Evolutionary conservation across 2,888 invertebrate species (phyloP), one percentile per base, ranked within the genome.

Genomic region (Pachymerium ferrugineum): DNA sequence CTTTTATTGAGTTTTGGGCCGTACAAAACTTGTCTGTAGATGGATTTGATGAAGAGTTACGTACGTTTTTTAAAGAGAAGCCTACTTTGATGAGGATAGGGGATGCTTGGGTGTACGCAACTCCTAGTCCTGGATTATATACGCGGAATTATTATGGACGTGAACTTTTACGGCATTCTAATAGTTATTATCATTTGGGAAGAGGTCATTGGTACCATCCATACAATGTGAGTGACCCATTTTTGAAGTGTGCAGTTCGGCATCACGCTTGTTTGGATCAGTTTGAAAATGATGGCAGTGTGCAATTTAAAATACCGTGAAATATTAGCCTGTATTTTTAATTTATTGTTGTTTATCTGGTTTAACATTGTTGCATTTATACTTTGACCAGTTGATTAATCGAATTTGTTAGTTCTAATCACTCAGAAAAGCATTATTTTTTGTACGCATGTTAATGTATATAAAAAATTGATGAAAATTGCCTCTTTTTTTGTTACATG

Each of bases 111-210:
- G 78, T 81, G 8, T 76, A 76, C 38, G 78, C 77, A 2, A 79
- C 79, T 31, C 76, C 78, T 28, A 81, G 81, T 75, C 81, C 82
- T 0, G 81, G 81, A 5, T 76, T 78, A 4, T 79, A 79, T 75
- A 78, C 78, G 2, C 73, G 81, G 16, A 80, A 80, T 74, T 76
- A 80, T 42, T 80, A 80, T 70, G 82, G 81, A 1, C 76, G 76
- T 33, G 79, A 80, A 70, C 78, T 79, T 25, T 79, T 81, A 28
- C 76, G 77, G 30, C 82, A 82, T 76, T 79, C 80, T 3, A 79
- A 78, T 38, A 79, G 79, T 72, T 81, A 81, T 81, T 76, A 78
- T 22, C 75, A 78, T 78, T 79, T 74, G 79, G 81, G 81, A 76
- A 78, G 31, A 75, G 77, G 8, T 73, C 76, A n/a, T 76, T 77